Conservation (phyloP, 2,113 vertebrate genomes). For the Laterallus jamaicensis region DNA sequence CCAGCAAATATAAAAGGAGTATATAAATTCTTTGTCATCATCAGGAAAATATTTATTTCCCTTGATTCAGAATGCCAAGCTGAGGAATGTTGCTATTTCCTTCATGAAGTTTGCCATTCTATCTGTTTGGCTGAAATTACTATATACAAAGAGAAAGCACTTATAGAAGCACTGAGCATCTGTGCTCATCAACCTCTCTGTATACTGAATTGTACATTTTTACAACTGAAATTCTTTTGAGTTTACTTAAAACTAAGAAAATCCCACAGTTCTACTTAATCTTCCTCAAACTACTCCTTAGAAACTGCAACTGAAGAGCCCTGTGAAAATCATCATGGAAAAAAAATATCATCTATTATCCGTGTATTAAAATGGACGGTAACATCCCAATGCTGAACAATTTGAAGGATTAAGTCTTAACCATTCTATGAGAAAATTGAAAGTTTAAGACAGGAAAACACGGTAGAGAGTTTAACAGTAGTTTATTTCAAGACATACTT, state of each 20-base stretch:
- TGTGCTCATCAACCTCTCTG: background rate
- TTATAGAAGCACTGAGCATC: background rate
- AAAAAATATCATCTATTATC: background rate
- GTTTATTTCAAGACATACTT: background rate
- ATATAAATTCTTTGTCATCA: background rate
- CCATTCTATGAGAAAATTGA: background rate
- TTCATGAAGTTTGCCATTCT: background rate
- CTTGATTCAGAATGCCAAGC: background rate
- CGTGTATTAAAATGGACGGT: background rate
- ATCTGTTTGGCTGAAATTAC: background rate
- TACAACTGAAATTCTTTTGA: background rate
- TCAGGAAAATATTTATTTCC: background rate
- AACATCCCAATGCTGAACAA: background rate
- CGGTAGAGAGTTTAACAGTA: background rate
- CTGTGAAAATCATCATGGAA: background rate
- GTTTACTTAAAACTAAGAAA: background rate
- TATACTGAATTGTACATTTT: background rate
- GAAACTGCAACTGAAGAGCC: background rate
- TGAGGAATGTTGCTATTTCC: background rate
- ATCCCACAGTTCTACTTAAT: background rate
- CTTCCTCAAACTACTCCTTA: background rate
- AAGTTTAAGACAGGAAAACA: background rate
- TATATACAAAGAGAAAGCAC: background rate
- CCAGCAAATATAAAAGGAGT: background rate
- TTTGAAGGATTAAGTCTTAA: background rate